Evolutionary conservation across 2,888 invertebrate species (phyloP).

Genomic region (Mycogona germanica): DNA sequence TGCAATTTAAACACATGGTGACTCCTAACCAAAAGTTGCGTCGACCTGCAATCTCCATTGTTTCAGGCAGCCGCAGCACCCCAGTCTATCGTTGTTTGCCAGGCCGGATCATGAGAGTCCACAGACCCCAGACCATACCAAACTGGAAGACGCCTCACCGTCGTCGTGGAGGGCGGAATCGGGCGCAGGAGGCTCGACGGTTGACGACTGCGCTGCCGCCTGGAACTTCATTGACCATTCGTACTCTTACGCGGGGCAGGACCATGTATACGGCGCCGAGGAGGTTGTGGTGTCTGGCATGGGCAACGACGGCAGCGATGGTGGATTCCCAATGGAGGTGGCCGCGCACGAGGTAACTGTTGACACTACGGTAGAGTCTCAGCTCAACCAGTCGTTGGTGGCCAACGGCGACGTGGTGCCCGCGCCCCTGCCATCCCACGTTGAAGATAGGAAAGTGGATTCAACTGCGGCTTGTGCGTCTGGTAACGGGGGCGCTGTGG

Average conservation of each 20-base stretch:
- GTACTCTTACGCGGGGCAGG: constrained; percentile 14
- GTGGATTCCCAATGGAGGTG: constrained; percentile 46
- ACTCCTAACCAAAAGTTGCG: neutral
- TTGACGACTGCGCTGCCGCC: neutral
- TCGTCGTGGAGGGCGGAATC: neutral
- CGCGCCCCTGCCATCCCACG: too few species aligned
- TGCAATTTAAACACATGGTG: neutral
- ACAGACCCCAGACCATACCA: neutral
- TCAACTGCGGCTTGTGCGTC: neutral
- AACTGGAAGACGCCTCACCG: neutral
- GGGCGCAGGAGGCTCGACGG: neutral
- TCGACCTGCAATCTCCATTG: neutral
- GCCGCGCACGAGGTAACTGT: constrained; percentile 21
- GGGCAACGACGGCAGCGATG: constrained; percentile 27
- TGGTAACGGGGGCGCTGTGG: too few species aligned
- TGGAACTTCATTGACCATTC: constrained; percentile 18
- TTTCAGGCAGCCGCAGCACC: constrained; percentile 55
- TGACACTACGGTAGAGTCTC: too few species aligned
- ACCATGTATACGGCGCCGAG: neutral
- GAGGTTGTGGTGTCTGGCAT: neutral
- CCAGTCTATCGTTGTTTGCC: constrained; percentile 75
- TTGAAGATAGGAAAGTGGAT: neutral
- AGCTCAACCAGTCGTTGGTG: too few species aligned
- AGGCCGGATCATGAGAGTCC: constrained; percentile 13
- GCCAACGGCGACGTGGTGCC: too few species aligned